Evolutionary conservation across 1,140 invertebrate species (phyloP), one percentile per base, ranked within the genome.

Genomic region (Musca vetustissima): DNA sequence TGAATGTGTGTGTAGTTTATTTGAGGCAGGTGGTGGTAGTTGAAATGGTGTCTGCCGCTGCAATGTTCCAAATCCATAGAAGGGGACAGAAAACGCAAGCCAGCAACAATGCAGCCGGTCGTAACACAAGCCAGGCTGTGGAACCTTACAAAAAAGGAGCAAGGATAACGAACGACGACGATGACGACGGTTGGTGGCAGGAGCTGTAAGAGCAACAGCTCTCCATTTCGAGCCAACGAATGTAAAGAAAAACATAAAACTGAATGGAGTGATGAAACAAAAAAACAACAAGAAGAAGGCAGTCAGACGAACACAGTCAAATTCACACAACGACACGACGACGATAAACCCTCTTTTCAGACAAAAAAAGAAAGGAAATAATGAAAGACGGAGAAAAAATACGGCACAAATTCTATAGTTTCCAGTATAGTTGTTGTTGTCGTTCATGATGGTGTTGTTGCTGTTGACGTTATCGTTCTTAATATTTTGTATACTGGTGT

Each of bases 401-500:
- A n/a, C n/a, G n/a, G n/a, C n/a, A n/a, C n/a, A 22, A 55, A 25
- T 55, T 55, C 52, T 25, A 22, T 53, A 55, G 52, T 55, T 22
- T 19, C 28, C 28, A 32, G 28, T 32, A 32, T 32, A 32, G 28
- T 32, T 32, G 28, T 32, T 43, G 36, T 43, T 43, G 36, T 43
- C 13, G 36, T 13, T 11, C 36, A 43, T 43, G 6, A 43, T 57
- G 24, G 15, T 57, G 53, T 57, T 57, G 13, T 21, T 55, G 50
- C 22, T 55, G 53, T 57, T 57, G 53, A 57, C 24, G 53, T 57
- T 57, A 57, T 57, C 53, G 53, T 57, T 57, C 53, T 15, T 57
- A 57, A 57, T 57, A 57, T 22, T 55, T 55, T 55, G 50, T 19
- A n/a, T n/a, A 52, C 24, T 21, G 52, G 3, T 6, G 17, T 53